A percentile compares a stretch with the other conserved stretches of the same genome.
phyloP scores from a whole-genome alignment of 2,888 invertebrate genomes.

The Dusona sp. region DNA sequence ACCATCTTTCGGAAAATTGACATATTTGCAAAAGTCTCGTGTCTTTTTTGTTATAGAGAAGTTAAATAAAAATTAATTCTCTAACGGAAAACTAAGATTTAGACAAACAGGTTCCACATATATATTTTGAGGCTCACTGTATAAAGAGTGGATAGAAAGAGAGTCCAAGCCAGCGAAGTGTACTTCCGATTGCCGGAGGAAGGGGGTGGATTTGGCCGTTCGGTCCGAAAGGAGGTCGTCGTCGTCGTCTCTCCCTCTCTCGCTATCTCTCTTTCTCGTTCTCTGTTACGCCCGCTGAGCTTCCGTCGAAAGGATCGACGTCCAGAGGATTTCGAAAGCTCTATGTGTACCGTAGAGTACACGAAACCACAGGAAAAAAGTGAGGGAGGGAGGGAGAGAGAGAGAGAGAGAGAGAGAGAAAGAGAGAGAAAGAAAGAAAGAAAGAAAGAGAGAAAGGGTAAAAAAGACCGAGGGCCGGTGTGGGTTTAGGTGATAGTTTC shows the following conservation, averaged over 20 bases:
- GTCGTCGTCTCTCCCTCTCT: background rate
- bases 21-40: no score
- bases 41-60: no score
- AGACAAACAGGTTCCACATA: no score
- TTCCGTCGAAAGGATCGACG: conserved; percentile 58
- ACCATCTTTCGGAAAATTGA: background rate
- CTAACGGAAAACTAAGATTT: background rate
- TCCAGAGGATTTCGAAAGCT: conserved; percentile 60
- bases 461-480: conserved; percentile 21
- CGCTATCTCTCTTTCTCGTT: conserved; percentile 20
- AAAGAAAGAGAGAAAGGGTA: background rate
- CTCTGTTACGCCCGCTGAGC: conserved; percentile 28
- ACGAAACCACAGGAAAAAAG: conserved; percentile 50
- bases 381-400: background rate
- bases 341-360: conserved; percentile 53
- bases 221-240: conserved; percentile 56
- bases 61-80: background rate
- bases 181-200: conserved; percentile 65
- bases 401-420: no score
- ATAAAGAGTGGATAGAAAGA: conserved; percentile 34
- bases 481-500: conserved; percentile 61
- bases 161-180: conserved; percentile 57
- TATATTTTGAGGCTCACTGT: background rate
- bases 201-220: conserved; percentile 41
- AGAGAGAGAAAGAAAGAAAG: background rate